Conservation (phyloP, 1,140 invertebrate genomes). For the Drosophila punjabiensis region DNA sequence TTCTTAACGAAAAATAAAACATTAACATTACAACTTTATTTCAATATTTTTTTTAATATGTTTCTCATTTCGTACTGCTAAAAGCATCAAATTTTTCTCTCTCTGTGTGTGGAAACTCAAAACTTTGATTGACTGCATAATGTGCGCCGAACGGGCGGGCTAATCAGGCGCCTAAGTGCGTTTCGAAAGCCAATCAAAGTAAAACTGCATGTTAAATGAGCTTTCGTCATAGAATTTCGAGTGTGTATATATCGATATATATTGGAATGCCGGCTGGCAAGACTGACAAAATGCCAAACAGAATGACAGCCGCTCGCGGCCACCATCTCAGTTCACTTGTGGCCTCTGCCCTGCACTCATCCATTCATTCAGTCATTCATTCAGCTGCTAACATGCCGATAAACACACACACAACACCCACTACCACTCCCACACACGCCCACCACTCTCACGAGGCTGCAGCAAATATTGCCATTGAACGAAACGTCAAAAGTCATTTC, state of each 20-base stretch:
- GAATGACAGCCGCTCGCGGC: conserved; percentile 19
- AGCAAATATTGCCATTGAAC: conserved; percentile 70
- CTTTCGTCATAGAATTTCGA: conserved; percentile 39
- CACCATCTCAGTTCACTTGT: conserved; percentile 30
- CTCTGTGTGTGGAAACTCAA: conserved; percentile 1
- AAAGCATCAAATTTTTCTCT: not conserved
- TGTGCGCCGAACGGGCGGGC: conserved; percentile 18
- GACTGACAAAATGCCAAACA: not conserved
- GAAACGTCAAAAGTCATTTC: conserved; percentile 74
- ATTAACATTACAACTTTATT: too few relatives aligned
- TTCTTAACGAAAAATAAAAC: too few relatives aligned
- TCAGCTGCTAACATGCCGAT: conserved; percentile 41
- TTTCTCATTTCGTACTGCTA: too few relatives aligned
- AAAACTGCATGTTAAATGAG: conserved; percentile 54
- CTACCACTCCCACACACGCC: not conserved
- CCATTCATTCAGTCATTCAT: conserved; percentile 33
- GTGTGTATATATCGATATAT: conserved; percentile 40
- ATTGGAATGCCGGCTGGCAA: conserved; percentile 19
- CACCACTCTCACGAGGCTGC: conserved; percentile 9
- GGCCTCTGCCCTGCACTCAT: conserved; percentile 24
- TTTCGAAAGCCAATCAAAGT: conserved; percentile 44
- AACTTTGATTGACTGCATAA: conserved; percentile 26
- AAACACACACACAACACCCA: conserved; percentile 37
- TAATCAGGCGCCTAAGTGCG: conserved; percentile 46
- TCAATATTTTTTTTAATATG: too few relatives aligned